Evolutionary conservation across 2,113 vertebrate species (phyloP).

Genomic region (Henicopernis longicauda): DNA sequence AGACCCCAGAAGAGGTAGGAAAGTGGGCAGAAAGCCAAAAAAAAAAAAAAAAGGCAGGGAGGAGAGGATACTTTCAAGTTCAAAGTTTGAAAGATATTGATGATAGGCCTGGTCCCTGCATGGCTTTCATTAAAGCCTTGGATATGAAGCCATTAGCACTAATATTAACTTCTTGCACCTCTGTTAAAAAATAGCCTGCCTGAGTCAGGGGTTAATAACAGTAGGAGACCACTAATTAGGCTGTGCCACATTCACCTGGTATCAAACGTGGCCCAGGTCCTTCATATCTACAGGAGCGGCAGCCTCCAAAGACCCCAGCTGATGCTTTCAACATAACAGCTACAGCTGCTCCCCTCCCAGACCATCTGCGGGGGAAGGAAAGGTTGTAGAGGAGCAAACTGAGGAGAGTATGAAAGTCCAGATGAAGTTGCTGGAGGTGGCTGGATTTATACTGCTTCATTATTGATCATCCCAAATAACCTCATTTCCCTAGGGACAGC

Average conservation of each 20-base stretch:
- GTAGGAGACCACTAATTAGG: slow-evolving; percentile 68
- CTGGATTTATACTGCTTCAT: neutral
- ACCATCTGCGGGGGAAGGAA: slow-evolving; percentile 45
- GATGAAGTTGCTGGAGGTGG: neutral
- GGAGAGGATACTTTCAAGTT: slow-evolving; percentile 26
- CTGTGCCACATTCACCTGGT: neutral
- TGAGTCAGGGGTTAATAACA: slow-evolving; percentile 76
- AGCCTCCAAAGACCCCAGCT: slow-evolving; percentile 42
- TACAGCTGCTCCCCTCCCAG: slow-evolving; percentile 1
- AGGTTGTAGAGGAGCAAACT: neutral
- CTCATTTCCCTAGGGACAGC: slow-evolving; percentile 13
- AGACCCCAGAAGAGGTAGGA: neutral
- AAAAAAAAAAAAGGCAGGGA: no score
- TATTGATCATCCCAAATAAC: neutral
- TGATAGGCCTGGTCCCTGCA: slow-evolving; percentile 51
- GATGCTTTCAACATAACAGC: slow-evolving; percentile 43
- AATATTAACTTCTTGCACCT: slow-evolving; percentile 72
- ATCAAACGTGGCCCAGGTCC: slow-evolving; percentile 54
- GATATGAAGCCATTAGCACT: slow-evolving; percentile 56
- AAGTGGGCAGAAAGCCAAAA: neutral
- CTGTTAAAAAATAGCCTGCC: slow-evolving; percentile 69
- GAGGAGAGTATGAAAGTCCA: neutral
- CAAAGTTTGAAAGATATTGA: slow-evolving; percentile 70
- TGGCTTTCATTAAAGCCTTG: slow-evolving; percentile 64
- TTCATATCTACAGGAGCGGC: slow-evolving; percentile 43